Evolutionary conservation across 2,797 vertebrate species (phyloP), one percentile per base, ranked within the genome.

Genomic region (Knipowitschia caucasica): DNA sequence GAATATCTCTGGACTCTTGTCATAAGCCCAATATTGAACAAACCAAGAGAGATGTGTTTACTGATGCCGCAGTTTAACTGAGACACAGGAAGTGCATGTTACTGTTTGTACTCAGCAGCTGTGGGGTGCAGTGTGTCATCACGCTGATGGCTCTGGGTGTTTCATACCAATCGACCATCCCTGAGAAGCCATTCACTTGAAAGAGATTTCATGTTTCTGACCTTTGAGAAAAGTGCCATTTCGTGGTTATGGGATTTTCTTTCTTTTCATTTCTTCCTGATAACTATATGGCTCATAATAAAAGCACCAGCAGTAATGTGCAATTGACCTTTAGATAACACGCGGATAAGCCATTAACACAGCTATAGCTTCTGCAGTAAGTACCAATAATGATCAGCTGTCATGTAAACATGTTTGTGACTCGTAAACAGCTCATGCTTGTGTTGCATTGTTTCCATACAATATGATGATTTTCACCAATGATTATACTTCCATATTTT

Each of bases 41-140:
- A 79, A 84, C 84, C 73, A 83, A 47, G 49, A 44, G 60, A 12
- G 17, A 14, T 49, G 21, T 84, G 83, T 87, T 86, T 81, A 82
- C 65, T 52, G 66, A 75, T 60, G 64, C 50, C 21, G 39, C 2
- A 62, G 44, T 66, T 64, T 67, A 69, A 59, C 44, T 73, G 58
- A 43, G 40, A 25, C 23, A 43, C 40, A 43, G 40, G 40, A 63
- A 26, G 33, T 59, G 59, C 18, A 2, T 83, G 75, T 82, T 84
- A 78, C 81, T 53, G 60, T 62, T 59, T 10, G 0, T 11, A 5
- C 53, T 9, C 18, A 40, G 69, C 75, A 75, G 81, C 74, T 78
- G 77, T 42, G 46, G 2, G 51, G 62, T 46, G 49, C 65, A 23
- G 54, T 56, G 52, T 74, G 60, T 65, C 64, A 56, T 62, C 27